phyloP scores from a whole-genome alignment of 1,140 invertebrate species.

The roundworm (Caenorhabditis elegans) region DNA sequence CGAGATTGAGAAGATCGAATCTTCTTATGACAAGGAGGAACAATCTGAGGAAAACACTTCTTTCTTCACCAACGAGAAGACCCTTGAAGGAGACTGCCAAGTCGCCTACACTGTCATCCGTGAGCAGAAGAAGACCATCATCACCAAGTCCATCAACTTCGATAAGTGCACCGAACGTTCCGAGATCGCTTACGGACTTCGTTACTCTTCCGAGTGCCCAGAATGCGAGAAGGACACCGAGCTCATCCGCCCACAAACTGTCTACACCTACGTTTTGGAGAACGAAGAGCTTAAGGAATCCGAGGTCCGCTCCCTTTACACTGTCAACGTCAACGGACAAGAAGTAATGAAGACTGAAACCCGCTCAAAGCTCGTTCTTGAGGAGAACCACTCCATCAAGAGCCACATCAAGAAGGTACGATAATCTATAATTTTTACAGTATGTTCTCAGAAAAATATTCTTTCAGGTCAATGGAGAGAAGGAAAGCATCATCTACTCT shows the following conservation, averaged over 20 bases:
- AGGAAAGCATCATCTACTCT: constrained; percentile 37
- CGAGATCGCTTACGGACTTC: constrained; percentile 45
- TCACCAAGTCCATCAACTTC: constrained; percentile 63
- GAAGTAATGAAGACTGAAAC: constrained; percentile 22
- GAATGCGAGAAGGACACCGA: constrained; percentile 14
- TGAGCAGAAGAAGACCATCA: constrained; percentile 30
- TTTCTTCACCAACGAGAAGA: constrained; percentile 38
- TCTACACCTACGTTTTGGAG: constrained; percentile 36
- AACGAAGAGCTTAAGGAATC: constrained; percentile 20
- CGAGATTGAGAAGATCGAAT: background rate
- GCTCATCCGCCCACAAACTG: constrained; percentile 3
- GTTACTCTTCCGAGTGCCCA: constrained; percentile 35
- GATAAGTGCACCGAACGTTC: constrained; percentile 56
- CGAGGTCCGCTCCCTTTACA: constrained; percentile 35
- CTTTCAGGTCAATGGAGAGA: constrained; percentile 9
- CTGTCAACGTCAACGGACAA: constrained; percentile 31
- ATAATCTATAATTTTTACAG: background rate
- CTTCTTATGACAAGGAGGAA: background rate
- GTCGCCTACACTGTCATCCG: constrained; percentile 33
- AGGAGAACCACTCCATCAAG: constrained; percentile 52
- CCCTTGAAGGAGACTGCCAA: constrained; percentile 45
- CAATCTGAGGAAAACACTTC: background rate
- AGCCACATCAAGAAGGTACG: constrained; percentile 55
- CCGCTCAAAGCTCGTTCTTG: background rate
- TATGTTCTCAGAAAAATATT: too few relatives aligned